These are phyloP conservation scores for Ceyx margarethae DNA, from an alignment of 2,113 vertebrate genomes.

Conservation along the genomic window DNA sequence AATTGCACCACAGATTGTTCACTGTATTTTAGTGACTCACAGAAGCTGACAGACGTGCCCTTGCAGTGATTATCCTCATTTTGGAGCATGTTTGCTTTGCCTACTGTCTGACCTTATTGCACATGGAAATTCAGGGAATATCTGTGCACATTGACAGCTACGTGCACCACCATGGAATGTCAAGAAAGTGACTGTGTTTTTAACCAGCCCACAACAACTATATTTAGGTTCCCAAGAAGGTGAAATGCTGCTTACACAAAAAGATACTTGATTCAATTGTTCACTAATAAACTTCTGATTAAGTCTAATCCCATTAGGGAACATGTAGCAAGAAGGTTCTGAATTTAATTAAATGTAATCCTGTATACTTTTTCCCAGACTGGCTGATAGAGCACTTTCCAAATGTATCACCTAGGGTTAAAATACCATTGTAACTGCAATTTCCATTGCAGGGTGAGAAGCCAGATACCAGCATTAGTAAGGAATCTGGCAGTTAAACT, in stretches of 20 bases:
- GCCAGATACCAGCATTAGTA: not conserved
- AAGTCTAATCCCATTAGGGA: not conserved
- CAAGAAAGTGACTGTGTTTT: not conserved
- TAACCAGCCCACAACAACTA: not conserved
- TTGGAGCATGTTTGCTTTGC: not conserved
- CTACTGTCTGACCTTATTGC: not conserved
- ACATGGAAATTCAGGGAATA: not conserved
- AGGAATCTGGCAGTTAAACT: not conserved
- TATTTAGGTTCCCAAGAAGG: not conserved
- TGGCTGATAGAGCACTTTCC: not conserved
- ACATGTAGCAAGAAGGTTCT: not conserved
- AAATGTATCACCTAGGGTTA: not conserved
- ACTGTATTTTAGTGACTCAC: not conserved
- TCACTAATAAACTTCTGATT: not conserved
- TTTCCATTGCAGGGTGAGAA: not conserved
- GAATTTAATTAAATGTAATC: not conserved
- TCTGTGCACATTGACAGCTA: not conserved
- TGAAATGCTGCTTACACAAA: not conserved
- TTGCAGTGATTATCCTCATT: not conserved
- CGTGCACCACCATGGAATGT: rapidly evolving
- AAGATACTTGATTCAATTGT: not conserved
- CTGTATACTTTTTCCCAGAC: not conserved
- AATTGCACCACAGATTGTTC: not conserved
- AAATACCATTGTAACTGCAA: not conserved
- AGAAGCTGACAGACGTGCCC: not conserved